Conservation (phyloP, 2,797 vertebrate genomes). For the Luscinia megarhynchos region DNA sequence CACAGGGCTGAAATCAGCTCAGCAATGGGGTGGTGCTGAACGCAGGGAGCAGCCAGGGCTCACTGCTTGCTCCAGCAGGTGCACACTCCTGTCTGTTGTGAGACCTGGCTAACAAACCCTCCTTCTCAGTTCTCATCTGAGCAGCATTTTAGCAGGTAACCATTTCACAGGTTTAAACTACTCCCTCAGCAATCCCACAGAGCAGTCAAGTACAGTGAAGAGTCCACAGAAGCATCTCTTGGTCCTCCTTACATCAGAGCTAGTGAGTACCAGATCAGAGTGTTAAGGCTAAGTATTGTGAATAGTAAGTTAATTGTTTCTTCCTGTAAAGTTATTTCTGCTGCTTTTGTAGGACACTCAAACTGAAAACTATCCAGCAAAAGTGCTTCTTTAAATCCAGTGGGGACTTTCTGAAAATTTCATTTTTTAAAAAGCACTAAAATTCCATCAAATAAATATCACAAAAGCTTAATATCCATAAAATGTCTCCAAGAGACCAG, state of each 20-base stretch:
- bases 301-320: neutral
- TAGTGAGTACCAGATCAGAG: neutral
- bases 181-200: neutral
- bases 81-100: neutral
- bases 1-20: neutral
- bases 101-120: neutral
- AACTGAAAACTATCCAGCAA: neutral
- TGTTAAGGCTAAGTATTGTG: neutral
- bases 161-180: neutral
- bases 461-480: neutral
- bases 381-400: neutral
- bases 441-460: neutral
- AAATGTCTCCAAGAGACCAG: neutral
- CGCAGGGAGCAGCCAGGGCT: neutral
- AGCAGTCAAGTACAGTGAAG: neutral
- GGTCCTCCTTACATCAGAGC: neutral
- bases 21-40: neutral
- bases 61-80: neutral
- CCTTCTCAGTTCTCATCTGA: neutral
- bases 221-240: neutral
- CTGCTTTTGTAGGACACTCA: neutral
- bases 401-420: neutral
- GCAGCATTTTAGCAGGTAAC: neutral
- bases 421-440: neutral
- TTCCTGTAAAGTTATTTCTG: neutral